Evolutionary conservation across 2,797 vertebrate genomes (phyloP).

Genomic region (Notamacropus eugenii): DNA sequence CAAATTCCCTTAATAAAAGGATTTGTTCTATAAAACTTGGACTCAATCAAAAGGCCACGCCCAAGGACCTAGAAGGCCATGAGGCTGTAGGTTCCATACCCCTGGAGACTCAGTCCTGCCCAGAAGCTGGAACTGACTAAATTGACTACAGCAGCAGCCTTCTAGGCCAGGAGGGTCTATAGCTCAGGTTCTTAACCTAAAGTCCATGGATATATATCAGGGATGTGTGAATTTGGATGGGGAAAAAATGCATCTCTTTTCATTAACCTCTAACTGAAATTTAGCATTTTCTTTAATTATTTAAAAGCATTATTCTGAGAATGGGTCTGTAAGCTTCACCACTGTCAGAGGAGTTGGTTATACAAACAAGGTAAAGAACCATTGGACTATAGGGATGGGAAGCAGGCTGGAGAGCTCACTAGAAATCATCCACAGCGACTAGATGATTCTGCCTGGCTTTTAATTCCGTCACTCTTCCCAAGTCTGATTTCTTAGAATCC

Average conservation of each 20-base stretch:
- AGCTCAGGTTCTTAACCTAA: not conserved
- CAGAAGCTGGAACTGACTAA: not conserved
- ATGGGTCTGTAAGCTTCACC: not conserved
- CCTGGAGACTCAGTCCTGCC: not conserved
- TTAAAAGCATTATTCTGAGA: not conserved
- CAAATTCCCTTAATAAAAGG: too few relatives aligned
- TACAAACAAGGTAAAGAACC: not conserved
- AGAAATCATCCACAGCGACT: not conserved
- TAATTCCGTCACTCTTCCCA: not conserved
- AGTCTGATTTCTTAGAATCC: not conserved
- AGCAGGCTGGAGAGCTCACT: not conserved
- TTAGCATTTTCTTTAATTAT: not conserved
- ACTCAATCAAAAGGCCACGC: too few relatives aligned
- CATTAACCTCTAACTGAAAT: not conserved
- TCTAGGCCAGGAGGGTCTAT: not conserved
- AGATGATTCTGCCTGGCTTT: not conserved
- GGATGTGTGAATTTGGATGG: not conserved
- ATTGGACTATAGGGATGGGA: not conserved
- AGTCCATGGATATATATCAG: not conserved
- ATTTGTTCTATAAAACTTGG: too few relatives aligned
- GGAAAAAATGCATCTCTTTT: not conserved
- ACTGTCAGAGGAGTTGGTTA: not conserved
- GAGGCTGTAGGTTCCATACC: too few relatives aligned
- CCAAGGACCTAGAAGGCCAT: too few relatives aligned
- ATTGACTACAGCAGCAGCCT: not conserved